A percentile compares a stretch with the other conserved stretches of the same genome.
Evolutionary conservation across 2,888 invertebrate genomes (phyloP).

Genomic region (Dinocampus coccinellae): DNA sequence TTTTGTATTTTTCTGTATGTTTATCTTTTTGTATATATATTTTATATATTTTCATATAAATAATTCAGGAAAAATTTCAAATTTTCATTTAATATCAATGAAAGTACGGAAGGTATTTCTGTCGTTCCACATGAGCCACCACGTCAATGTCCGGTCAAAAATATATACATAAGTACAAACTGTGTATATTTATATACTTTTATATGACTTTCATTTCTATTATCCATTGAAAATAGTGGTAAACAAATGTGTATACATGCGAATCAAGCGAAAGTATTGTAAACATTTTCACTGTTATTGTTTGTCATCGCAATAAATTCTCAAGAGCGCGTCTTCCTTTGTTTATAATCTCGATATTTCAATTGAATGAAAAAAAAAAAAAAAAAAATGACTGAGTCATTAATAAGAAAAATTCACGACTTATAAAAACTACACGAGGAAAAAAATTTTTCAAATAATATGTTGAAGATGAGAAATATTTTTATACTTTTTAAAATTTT

Average conservation of each 20-base stretch:
- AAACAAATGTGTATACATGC: neutral
- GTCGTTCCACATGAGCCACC: slow-evolving; percentile 43
- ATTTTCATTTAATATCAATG: too few species aligned
- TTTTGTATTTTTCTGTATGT: neutral
- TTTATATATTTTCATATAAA: too few species aligned
- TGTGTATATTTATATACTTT: slow-evolving; percentile 1
- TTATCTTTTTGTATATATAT: too few species aligned
- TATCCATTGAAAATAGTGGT: neutral
- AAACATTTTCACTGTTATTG: slow-evolving; percentile 19
- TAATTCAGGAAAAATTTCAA: too few species aligned
- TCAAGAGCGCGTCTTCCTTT: neutral
- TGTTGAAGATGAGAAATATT: too few species aligned
- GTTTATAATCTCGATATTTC: neutral
- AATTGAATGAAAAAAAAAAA: too few species aligned
- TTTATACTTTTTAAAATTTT: too few species aligned
- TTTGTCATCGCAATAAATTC: slow-evolving; percentile 20
- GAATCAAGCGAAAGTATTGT: slow-evolving; percentile 39
- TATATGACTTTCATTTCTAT: slow-evolving; percentile 22
- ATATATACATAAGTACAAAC: neutral
- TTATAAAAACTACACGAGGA: too few species aligned
- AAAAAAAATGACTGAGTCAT: too few species aligned
- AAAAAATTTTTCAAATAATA: too few species aligned
- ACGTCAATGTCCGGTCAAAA: slow-evolving; percentile 28
- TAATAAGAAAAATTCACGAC: too few species aligned
- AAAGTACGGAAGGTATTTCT: slow-evolving; percentile 32